Evolutionary conservation across 92 coral and sea anemone genomes (phyloP), one percentile per base, ranked within the genome.

Genomic region (Galaxea fascicularis): DNA sequence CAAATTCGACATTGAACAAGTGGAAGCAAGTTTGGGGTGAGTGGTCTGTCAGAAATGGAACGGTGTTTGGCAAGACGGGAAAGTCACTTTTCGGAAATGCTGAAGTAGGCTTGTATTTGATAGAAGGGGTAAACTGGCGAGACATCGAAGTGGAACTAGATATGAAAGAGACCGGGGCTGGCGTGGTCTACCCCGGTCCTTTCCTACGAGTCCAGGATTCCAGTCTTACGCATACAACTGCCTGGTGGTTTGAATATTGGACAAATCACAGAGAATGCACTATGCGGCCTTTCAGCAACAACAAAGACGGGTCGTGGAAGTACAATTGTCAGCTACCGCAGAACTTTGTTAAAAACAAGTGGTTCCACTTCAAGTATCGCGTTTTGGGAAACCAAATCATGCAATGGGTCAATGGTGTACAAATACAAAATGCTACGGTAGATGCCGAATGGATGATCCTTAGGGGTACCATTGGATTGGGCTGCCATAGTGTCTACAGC

Each of bases 91-190:
- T 80, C 25, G 90, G 94, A 1, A 30, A 69, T 27, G 14, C 3
- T 49, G 98, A 92, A 51, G 89, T 94, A 8, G 93, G 95, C 8
- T 45, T 95, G 20, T 90, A 82, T 76, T 77, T 87, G 14, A 92
- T 68, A 30, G 65, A 88, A 14, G 98, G 96, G 7, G 29, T 21
- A 28, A 71, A 65, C 4, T 95, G 98, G 98, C 77, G 51, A 58
- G 96, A 95, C 69, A 41, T 92, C n/a, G 96, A 90, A 67, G 92
- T 95, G 0, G 98, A 94, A 29, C 87, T 94, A 10, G 98, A 94
- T 65, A 52, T 94, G 35, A 85, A 84, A 92, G 98, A 92, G 65
- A 82, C 90, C 24, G 83, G 89, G 17, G 59, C 83, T 16, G 58
- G 41, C 1, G 78, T 49, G 7, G 83, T 79, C 24, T 90, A 49